Evolutionary conservation across 2,888 invertebrate genomes (phyloP).

Genomic region (Invenusta paracnida): DNA sequence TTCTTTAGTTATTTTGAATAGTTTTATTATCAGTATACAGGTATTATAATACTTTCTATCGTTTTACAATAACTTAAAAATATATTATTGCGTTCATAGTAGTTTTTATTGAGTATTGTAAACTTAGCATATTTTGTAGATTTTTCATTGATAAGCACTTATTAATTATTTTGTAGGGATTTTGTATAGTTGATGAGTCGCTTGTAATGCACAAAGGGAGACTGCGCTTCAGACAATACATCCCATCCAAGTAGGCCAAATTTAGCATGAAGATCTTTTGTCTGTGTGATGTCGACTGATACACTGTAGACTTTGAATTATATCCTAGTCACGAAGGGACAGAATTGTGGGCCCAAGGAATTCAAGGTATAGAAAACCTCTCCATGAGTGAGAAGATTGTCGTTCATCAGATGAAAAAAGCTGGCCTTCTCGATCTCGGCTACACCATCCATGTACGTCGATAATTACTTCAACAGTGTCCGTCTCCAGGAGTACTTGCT

Average conservation of each 20-base stretch:
- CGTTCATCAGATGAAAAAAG: background rate
- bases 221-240: background rate
- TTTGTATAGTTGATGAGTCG: background rate
- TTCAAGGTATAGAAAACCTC: background rate
- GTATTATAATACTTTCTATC: background rate
- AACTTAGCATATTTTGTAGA: background rate
- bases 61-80: background rate
- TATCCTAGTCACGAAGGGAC: background rate
- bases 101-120: too few species aligned
- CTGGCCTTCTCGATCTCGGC: background rate
- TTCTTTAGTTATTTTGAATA: background rate
- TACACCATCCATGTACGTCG: too few species aligned
- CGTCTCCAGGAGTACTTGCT: background rate
- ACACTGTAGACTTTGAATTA: background rate
- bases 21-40: background rate
- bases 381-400: background rate
- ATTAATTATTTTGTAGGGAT: background rate
- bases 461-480: background rate
- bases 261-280: background rate
- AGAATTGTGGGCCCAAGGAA: background rate
- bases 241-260: background rate
- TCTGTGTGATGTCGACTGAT: background rate
- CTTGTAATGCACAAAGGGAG: background rate
- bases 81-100: too few species aligned
- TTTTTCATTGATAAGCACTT: background rate